These are phyloP conservation scores for Mixornis gularis DNA, from an alignment of 2,113 vertebrate species.

Conservation along the genomic window DNA sequence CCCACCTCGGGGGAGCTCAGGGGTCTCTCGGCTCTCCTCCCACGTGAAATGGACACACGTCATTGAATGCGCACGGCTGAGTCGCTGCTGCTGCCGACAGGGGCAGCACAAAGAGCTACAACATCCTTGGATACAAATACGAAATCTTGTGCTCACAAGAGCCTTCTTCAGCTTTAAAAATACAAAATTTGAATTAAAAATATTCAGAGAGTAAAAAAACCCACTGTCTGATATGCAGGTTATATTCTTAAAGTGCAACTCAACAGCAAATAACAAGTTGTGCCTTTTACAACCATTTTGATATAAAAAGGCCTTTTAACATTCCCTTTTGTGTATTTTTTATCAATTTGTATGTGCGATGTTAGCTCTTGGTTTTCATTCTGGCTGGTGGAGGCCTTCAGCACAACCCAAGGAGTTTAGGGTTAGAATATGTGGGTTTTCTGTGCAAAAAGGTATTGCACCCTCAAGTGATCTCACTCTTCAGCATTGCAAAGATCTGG, in stretches of 20 bases:
- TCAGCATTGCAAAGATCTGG: neutral
- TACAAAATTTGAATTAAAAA: constrained; percentile 57
- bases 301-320: constrained; percentile 40
- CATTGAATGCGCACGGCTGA: neutral
- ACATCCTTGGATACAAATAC: constrained; percentile 27
- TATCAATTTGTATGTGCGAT: neutral
- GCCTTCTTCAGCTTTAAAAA: constrained; percentile 43
- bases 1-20: neutral
- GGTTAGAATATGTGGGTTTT: neutral
- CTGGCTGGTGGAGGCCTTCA: neutral
- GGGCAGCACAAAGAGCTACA: neutral
- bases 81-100: neutral
- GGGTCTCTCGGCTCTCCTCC: neutral
- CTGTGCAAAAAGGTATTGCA: neutral
- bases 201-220: constrained; percentile 42
- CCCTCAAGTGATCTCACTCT: neutral
- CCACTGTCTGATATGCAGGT: constrained; percentile 43
- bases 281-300: constrained; percentile 36
- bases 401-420: neutral
- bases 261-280: constrained; percentile 48
- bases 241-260: constrained; percentile 51
- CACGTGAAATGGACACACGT: accelerated
- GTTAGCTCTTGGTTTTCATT: neutral
- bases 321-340: constrained; percentile 1
- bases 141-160: constrained; percentile 31